phyloP scores from a whole-genome alignment of 2,888 invertebrate genomes.

The Sipunculus nudus region DNA sequence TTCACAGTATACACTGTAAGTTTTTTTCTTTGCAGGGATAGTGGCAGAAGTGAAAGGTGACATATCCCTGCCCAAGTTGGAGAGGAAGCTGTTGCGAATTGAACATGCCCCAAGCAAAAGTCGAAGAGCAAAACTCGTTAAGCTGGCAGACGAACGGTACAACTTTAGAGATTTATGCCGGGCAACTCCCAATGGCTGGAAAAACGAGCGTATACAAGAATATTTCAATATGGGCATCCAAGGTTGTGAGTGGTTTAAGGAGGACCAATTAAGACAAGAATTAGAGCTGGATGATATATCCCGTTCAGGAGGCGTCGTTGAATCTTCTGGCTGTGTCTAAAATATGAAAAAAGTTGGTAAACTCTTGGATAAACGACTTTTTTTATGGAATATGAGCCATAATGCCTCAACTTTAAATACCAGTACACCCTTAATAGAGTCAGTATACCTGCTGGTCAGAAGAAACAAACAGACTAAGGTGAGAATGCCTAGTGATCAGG shows the following conservation, averaged over 20 bases:
- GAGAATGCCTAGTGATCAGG: no score
- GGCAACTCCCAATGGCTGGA: constrained; percentile 72
- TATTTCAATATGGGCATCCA: constrained; percentile 79
- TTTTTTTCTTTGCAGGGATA: constrained; percentile 52
- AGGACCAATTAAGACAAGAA: constrained; percentile 75
- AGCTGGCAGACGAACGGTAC: constrained; percentile 84
- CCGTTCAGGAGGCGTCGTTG: constrained; percentile 20
- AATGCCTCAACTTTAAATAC: no score
- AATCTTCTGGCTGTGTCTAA: no score
- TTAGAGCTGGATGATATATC: constrained; percentile 54
- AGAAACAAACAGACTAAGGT: no score
- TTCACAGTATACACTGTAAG: no score
- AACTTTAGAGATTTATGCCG: constrained; percentile 78
- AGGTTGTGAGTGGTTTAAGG: constrained; percentile 75
- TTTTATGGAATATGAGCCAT: no score
- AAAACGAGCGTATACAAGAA: constrained; percentile 69
- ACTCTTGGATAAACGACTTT: no score
- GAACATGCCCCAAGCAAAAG: constrained; percentile 71
- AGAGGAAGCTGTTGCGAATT: constrained; percentile 75
- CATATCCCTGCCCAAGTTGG: constrained; percentile 74
- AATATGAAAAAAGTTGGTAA: no score
- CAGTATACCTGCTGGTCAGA: no score
- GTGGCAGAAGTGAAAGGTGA: constrained; percentile 75
- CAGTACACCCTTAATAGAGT: no score
- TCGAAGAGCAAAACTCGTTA: constrained; percentile 77